Conservation (phyloP, 2,888 invertebrate genomes). For the Elegia similella region DNA sequence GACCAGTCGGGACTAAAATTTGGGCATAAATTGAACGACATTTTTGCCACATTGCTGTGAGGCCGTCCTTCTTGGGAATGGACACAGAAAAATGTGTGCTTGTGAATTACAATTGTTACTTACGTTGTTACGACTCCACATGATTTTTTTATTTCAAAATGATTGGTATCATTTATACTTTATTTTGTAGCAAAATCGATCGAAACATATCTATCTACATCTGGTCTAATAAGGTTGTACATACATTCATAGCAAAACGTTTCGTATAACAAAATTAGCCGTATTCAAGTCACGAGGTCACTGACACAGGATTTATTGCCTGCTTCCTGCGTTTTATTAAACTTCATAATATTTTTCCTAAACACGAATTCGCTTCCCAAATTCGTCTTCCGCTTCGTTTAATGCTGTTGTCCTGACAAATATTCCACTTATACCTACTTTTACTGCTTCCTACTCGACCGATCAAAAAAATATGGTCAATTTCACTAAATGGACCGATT, state of each 20-base stretch:
- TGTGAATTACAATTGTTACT: constrained; percentile 31
- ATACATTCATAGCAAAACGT: constrained; percentile 36
- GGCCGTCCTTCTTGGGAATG: constrained; percentile 51
- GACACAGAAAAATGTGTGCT: constrained; percentile 36
- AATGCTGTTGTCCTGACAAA: constrained; percentile 23
- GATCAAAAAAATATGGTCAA: no score
- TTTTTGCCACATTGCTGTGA: constrained; percentile 71
- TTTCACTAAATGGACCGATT: no score
- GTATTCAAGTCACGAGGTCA: constrained; percentile 69
- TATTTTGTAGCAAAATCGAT: no score
- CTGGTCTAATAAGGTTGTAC: background rate
- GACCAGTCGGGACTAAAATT: constrained; percentile 72
- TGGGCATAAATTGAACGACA: constrained; percentile 79
- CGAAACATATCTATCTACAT: background rate
- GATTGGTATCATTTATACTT: no score
- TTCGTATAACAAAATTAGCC: constrained; percentile 56
- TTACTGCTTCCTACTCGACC: background rate
- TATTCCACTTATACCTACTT: constrained; percentile 12
- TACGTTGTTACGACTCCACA: background rate
- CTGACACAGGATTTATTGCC: constrained; percentile 69
- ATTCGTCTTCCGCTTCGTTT: constrained; percentile 43
- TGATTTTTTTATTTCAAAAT: no score
- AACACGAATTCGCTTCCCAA: constrained; percentile 40
- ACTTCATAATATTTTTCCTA: constrained; percentile 53
- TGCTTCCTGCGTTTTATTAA: constrained; percentile 66